Percentiles rank a stretch among this genome's conserved stretches.
phyloP scores from a whole-genome alignment of 2,113 vertebrate genomes.

The Fulmarus glacialis region DNA sequence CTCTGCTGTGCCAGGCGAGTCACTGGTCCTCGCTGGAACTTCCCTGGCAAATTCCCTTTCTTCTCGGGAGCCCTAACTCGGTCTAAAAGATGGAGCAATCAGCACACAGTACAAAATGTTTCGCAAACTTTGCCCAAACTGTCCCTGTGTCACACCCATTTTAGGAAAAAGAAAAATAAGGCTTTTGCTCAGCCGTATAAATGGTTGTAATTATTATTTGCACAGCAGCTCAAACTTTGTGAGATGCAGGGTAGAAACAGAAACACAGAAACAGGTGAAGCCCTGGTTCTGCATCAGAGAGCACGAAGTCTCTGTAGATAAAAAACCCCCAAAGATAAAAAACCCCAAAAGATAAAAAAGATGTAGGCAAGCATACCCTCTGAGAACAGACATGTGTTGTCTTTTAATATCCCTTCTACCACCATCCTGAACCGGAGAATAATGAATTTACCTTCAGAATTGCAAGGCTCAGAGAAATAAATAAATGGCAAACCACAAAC shows the following conservation, averaged over 20 bases:
- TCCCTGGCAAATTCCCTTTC: background rate
- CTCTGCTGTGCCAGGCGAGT: background rate
- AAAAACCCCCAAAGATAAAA: background rate
- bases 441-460: background rate
- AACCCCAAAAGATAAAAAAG: background rate
- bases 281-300: background rate
- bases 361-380: background rate
- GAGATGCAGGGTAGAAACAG: background rate
- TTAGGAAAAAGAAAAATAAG: background rate
- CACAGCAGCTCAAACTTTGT: background rate
- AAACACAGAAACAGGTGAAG: background rate
- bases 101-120: conserved; percentile 23
- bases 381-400: background rate
- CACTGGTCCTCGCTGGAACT: background rate
- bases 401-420: background rate
- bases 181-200: background rate
- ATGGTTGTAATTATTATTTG: background rate
- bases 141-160: conserved; percentile 19
- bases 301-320: background rate
- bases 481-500: background rate
- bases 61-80: background rate
- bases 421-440: background rate
- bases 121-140: background rate
- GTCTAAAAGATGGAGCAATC: conserved; percentile 37
- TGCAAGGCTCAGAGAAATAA: background rate